A percentile compares a stretch with the other conserved stretches of the same genome.
These are phyloP conservation scores for Sebastes taczanowskii DNA, from an alignment of 2,797 vertebrate species.

Conservation along the genomic window DNA sequence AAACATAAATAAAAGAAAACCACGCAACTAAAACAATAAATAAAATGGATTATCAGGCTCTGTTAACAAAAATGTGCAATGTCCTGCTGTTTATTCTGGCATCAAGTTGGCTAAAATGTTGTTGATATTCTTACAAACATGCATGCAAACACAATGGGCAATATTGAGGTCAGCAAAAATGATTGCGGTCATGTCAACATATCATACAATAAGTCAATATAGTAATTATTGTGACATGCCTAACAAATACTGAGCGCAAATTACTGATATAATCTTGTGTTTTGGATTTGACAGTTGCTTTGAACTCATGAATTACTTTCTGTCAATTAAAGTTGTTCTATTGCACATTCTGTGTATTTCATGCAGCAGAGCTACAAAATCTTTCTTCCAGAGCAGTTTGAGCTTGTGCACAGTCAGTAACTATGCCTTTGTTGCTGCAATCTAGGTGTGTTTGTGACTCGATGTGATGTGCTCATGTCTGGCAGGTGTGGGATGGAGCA, in stretches of 20 bases:
- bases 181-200: too few relatives aligned
- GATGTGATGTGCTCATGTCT: slow-evolving; percentile 17
- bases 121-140: too few relatives aligned
- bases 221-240: too few relatives aligned
- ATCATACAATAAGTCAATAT: too few relatives aligned
- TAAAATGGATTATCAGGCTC: rapidly evolving
- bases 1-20: too few relatives aligned
- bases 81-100: too few relatives aligned
- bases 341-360: neutral
- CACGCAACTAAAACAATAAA: too few relatives aligned
- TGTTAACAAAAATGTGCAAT: too few relatives aligned
- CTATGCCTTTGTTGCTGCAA: neutral
- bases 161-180: too few relatives aligned
- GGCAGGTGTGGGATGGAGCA: slow-evolving; percentile 92
- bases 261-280: neutral
- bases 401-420: neutral
- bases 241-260: rapidly evolving
- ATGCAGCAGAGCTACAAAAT: neutral
- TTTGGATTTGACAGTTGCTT: neutral
- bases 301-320: neutral
- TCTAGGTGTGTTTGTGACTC: slow-evolving; percentile 26
- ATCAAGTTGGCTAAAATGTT: too few relatives aligned
- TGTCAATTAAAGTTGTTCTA: neutral
- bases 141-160: too few relatives aligned
- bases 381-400: neutral